Evolutionary conservation across 2,797 vertebrate genomes (phyloP).

Genomic region (Sebastes taczanowskii): DNA sequence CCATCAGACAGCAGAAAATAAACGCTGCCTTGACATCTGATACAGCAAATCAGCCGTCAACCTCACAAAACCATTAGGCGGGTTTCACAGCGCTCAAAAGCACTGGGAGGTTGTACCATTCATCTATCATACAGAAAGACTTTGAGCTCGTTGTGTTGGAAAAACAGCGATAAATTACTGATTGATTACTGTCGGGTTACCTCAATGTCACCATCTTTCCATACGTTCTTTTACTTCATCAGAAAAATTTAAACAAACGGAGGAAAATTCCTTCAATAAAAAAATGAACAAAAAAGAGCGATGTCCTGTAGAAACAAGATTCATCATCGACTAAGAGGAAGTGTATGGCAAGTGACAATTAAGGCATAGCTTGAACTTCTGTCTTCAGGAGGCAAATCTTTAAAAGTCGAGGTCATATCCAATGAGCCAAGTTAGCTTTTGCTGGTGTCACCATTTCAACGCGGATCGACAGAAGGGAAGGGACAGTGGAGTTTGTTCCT

Average conservation of each 20-base stretch:
- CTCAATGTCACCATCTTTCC: neutral
- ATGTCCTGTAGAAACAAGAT: slow-evolving; percentile 6
- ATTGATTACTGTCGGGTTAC: neutral
- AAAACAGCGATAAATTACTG: slow-evolving; percentile 21
- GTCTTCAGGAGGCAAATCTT: neutral
- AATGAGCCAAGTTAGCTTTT: neutral
- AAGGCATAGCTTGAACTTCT: slow-evolving; percentile 33
- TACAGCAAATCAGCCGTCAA: neutral
- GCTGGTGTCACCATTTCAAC: slow-evolving; percentile 17
- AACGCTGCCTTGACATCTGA: slow-evolving; percentile 12
- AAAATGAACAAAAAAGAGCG: neutral
- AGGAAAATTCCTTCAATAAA: slow-evolving; percentile 29
- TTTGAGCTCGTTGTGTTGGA: neutral
- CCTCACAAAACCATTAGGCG: neutral
- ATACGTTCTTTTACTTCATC: neutral
- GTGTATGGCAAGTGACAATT: slow-evolving; percentile 14
- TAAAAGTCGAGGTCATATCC: neutral
- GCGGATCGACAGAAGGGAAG: neutral
- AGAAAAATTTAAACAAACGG: neutral
- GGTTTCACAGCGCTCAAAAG: slow-evolving; percentile 6
- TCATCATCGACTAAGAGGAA: slow-evolving; percentile 3
- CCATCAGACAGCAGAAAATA: slow-evolving; percentile 26
- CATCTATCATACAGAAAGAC: slow-evolving; percentile 3
- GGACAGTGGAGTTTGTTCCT: neutral
- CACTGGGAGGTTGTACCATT: neutral